Evolutionary conservation across 2,888 invertebrate genomes (phyloP).

Genomic region (Ceriagrion tenellum): DNA sequence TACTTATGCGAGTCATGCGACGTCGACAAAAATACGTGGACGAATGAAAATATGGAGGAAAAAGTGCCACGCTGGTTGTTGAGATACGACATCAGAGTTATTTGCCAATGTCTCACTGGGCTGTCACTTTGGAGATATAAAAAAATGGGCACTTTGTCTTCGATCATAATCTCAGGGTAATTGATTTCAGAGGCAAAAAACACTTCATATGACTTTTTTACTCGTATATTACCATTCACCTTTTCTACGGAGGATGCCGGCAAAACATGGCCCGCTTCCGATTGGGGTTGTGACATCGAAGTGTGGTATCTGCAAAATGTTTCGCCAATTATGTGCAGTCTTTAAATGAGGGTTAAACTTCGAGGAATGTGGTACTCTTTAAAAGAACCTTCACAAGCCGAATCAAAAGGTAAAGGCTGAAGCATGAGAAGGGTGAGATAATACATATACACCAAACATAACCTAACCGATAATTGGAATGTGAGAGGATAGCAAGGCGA

Average conservation of each 20-base stretch:
- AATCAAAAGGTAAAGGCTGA: background rate
- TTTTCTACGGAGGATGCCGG: background rate
- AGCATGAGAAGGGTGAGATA: background rate
- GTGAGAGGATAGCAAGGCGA: background rate
- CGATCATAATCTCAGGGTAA: background rate
- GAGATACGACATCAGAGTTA: slow-evolving; percentile 2
- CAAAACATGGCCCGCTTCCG: background rate
- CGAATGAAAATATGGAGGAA: background rate
- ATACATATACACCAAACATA: background rate
- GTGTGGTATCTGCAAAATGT: background rate
- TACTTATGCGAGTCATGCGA: background rate
- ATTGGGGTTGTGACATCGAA: background rate
- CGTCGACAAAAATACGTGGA: background rate
- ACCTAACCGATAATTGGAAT: background rate
- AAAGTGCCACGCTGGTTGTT: background rate
- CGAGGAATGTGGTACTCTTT: too few species aligned
- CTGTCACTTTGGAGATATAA: background rate
- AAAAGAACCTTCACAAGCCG: too few species aligned
- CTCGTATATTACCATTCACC: background rate
- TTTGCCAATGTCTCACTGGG: background rate
- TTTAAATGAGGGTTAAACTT: too few species aligned
- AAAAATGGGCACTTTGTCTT: background rate
- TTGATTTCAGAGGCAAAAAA: background rate
- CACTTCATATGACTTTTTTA: background rate
- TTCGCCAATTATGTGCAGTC: too few species aligned